These are phyloP conservation scores for Otis tarda DNA, from an alignment of 2,113 vertebrate species.

Conservation along the genomic window DNA sequence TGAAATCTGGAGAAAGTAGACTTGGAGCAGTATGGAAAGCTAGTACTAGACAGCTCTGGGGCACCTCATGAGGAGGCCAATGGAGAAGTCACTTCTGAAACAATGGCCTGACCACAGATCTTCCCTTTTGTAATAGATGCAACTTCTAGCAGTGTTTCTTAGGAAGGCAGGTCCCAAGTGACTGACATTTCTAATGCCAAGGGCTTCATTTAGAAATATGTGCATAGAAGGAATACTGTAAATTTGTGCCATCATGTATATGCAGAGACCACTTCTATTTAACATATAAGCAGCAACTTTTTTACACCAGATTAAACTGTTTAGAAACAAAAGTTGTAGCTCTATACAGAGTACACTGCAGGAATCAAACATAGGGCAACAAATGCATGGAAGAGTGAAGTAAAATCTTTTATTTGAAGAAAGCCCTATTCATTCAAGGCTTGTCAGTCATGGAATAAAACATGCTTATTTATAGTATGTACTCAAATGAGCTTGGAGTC, in stretches of 20 bases:
- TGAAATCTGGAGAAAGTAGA: neutral
- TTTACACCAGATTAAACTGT: neutral
- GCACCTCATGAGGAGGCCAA: neutral
- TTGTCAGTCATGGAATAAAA: neutral
- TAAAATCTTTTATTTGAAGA: neutral
- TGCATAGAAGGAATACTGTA: neutral
- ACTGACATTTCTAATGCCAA: neutral
- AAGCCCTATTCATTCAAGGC: neutral
- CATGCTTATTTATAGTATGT: neutral
- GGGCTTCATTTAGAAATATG: neutral
- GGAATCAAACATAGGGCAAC: neutral
- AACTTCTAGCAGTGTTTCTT: neutral
- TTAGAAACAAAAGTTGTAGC: neutral
- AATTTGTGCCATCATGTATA: neutral
- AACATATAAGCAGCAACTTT: neutral
- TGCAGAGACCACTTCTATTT: neutral
- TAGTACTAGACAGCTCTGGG: neutral
- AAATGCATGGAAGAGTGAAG: neutral
- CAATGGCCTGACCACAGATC: neutral
- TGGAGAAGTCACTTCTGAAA: neutral
- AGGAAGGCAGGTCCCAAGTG: neutral
- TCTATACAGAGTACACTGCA: neutral
- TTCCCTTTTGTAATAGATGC: neutral
- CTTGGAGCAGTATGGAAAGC: neutral
- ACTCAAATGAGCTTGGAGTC: neutral